Base-by-base conservation (phyloP, 2,797 vertebrate species). In the Ptychadena robeensis region DNA sequence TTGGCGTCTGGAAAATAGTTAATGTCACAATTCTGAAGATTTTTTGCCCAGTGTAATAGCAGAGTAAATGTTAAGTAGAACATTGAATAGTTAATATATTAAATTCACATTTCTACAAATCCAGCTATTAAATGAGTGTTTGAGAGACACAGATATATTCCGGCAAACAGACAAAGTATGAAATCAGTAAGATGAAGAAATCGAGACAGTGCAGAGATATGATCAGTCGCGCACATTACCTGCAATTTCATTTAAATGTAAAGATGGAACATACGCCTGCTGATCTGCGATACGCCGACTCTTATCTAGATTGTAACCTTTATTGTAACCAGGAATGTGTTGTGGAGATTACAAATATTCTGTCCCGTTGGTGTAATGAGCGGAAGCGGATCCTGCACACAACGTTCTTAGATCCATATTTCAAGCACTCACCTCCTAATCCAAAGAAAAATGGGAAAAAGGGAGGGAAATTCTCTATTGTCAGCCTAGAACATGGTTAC, bases 281-380 rank as follows among this genome's bases (percentile, higher is more conserved):
- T 85, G 78, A 85, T 80, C 77, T 66, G 53, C 74, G 82, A 80
- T 85, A 80, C 72, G 28, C 44, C 64, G 64, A 68, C 82, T 75
- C 82, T 80, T 85, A 85, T 85, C 82, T 85, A 84, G 82, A 84
- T 84, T 80, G 70, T 84, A 84, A 84, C 82, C 82, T 84, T 84
- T 84, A 84, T 84, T 79, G 82, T 84, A 74, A 84, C 32, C 63
- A 44, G 76, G 82, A 84, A 84, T 84, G 82, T 84, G 82, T 80
- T 80, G 82, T 73, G 77, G 71, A 84, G 82, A 84, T 84, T 85
- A 85, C 78, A 75, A 80, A 85, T 85, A 85, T 70, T 64, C 65
- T 15, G 63, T 38, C 64, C 70, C 77, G 68, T 80, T 65, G 71
- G 82, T 80, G 76, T 79, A 80, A 73, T 83, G 82, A 79, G 75